Percentiles rank a stretch among this genome's conserved stretches.
These are phyloP conservation scores for Papio anubis DNA, from an alignment of 2,113 vertebrate species.

Conservation along the genomic window DNA sequence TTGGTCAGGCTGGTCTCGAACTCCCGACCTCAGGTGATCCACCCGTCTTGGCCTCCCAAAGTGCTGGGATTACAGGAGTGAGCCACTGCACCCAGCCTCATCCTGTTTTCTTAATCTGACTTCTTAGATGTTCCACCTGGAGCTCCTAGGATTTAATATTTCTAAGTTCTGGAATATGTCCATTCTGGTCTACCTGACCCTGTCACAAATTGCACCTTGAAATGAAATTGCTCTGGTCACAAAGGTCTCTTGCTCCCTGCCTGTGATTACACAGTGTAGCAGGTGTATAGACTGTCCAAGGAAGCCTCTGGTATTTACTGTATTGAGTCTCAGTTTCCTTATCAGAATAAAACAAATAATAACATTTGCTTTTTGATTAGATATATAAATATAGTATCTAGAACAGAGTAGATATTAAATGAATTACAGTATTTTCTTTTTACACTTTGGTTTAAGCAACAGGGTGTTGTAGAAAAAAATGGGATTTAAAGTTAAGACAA, in stretches of 20 bases:
- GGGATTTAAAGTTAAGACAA: constrained; percentile 26
- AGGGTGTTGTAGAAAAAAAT: not conserved
- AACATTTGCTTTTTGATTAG: constrained; percentile 3
- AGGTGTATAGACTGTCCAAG: not conserved
- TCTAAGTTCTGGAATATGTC: not conserved
- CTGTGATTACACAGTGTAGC: not conserved
- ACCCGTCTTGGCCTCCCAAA: too few species aligned
- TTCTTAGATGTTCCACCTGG: not conserved
- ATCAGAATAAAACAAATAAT: constrained; percentile 37
- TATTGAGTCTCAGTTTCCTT: not conserved
- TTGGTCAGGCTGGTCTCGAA: too few species aligned
- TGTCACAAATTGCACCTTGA: not conserved
- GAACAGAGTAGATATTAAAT: not conserved
- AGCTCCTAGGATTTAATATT: not conserved
- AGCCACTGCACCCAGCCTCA: not conserved
- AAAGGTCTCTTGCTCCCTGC: not conserved
- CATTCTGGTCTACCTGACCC: not conserved
- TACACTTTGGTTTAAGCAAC: constrained; percentile 35
- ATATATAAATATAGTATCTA: not conserved
- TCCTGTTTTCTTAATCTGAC: not conserved
- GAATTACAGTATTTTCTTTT: constrained; percentile 14
- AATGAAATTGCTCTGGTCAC: not conserved
- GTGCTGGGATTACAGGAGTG: not conserved
- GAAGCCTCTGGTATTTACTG: not conserved
- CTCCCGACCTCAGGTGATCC: too few species aligned